Percentiles rank a stretch among this genome's conserved stretches.
phyloP scores from a whole-genome alignment of 2,113 vertebrate species.

The Ceuthmochares aereus region DNA sequence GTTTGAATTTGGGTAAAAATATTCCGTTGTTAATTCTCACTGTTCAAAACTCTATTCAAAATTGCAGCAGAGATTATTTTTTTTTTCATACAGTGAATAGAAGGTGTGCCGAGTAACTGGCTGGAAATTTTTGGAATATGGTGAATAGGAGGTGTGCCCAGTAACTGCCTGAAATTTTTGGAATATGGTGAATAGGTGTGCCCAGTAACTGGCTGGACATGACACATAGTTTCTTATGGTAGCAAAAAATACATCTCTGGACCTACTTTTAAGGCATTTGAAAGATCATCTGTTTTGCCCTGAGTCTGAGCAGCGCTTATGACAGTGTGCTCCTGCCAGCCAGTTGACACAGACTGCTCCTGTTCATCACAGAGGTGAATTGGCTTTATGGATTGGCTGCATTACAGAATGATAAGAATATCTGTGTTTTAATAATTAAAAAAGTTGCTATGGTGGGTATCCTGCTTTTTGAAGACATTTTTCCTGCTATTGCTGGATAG shows the following conservation, averaged over 20 bases:
- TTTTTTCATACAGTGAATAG: background rate
- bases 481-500: background rate
- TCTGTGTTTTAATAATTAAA: background rate
- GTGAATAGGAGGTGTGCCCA: background rate
- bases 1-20: background rate
- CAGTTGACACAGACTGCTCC: background rate
- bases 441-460: background rate
- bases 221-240: constrained; percentile 31
- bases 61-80: no score
- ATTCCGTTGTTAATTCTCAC: background rate
- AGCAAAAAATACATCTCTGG: constrained; percentile 13
- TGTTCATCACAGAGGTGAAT: background rate
- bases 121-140: background rate
- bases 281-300: background rate
- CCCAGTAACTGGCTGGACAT: background rate
- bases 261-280: background rate
- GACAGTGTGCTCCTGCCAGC: background rate
- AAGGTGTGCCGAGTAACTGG: background rate
- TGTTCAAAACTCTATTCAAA: no score
- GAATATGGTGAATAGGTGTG: background rate
- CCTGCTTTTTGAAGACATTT: background rate
- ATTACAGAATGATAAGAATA: background rate
- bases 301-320: background rate
- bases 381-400: background rate
- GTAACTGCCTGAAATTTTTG: background rate